phyloP scores from a whole-genome alignment of 1,140 invertebrate species.

The Polypedilum vanderplanki region DNA sequence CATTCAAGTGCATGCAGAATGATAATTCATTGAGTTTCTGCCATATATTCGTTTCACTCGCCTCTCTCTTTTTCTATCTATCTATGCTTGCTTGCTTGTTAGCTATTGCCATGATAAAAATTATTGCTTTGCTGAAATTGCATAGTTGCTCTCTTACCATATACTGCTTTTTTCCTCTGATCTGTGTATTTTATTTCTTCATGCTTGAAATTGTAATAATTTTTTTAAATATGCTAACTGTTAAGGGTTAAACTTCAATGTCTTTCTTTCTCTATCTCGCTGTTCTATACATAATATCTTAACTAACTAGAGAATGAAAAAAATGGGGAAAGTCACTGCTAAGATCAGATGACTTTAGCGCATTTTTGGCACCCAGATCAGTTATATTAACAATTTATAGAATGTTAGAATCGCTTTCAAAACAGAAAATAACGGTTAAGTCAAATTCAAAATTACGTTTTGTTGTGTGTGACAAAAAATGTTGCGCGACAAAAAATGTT shows the following conservation, averaged over 20 bases:
- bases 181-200: neutral
- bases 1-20: conserved; percentile 11
- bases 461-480: no score
- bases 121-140: neutral
- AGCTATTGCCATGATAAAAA: conserved; percentile 3
- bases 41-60: neutral
- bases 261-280: neutral
- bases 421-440: no score
- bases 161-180: neutral
- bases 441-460: no score
- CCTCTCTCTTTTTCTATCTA: neutral
- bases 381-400: no score
- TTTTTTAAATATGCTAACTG: conserved; percentile 14
- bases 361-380: no score
- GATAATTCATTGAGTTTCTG: conserved; percentile 12
- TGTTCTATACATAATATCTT: neutral
- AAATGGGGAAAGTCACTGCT: no score
- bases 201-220: neutral
- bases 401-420: no score
- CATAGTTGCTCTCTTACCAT: neutral
- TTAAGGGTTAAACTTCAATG: neutral
- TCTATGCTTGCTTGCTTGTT: neutral
- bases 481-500: no score
- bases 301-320: conserved; percentile 1
- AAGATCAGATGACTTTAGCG: no score